phyloP scores from a whole-genome alignment of 2,113 vertebrate genomes.

The Saguinus midas region DNA sequence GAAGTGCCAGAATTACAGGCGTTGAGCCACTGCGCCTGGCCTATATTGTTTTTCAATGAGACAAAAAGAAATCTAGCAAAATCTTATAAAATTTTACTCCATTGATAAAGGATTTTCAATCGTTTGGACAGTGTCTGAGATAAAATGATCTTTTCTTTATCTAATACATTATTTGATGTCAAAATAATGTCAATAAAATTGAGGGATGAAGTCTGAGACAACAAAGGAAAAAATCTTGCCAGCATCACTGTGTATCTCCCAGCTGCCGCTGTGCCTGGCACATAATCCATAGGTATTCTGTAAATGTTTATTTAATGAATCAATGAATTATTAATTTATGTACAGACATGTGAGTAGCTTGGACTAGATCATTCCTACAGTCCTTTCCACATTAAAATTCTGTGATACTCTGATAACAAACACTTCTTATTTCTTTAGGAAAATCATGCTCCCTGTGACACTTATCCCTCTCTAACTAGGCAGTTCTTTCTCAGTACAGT shows the following conservation, averaged over 20 bases:
- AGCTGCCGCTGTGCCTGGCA: background rate
- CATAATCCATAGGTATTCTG: background rate
- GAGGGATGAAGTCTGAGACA: background rate
- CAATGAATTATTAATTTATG: slow-evolving; percentile 30
- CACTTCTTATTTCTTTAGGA: background rate
- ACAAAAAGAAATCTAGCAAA: background rate
- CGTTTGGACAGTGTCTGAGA: slow-evolving; percentile 10
- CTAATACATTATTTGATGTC: background rate
- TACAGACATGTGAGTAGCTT: slow-evolving; percentile 13
- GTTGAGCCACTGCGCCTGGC: too few species aligned
- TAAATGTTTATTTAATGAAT: slow-evolving; percentile 41
- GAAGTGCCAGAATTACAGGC: too few species aligned
- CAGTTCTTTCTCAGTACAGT: slow-evolving; percentile 4
- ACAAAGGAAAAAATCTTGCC: background rate
- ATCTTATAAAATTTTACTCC: background rate
- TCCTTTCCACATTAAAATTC: slow-evolving; percentile 36
- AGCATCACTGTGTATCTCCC: background rate
- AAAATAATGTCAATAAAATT: slow-evolving; percentile 16
- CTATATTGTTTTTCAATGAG: background rate
- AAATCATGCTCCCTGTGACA: background rate
- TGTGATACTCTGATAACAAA: background rate
- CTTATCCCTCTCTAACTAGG: background rate
- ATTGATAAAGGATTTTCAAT: background rate
- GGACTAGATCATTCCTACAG: background rate
- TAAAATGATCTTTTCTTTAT: background rate